phyloP scores from a whole-genome alignment of 1,140 invertebrate species.

The Elysia chlorotica region DNA sequence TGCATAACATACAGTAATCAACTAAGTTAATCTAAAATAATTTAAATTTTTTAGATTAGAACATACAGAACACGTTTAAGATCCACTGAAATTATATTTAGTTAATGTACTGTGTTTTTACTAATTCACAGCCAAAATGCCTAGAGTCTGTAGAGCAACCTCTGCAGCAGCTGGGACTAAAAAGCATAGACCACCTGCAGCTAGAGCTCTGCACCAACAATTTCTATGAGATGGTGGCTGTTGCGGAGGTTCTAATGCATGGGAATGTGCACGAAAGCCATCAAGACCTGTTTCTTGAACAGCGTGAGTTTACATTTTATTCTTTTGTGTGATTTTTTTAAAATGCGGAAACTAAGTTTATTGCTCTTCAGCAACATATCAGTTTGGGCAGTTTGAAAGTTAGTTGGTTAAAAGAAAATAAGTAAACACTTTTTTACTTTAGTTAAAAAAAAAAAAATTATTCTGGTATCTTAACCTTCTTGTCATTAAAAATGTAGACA shows the following conservation, averaged over 20 bases:
- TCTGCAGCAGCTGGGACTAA: slow-evolving; percentile 19
- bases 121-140: slow-evolving; percentile 43
- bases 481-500: too few relatives aligned
- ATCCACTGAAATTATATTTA: background rate
- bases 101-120: background rate
- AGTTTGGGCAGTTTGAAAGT: too few relatives aligned
- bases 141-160: slow-evolving; percentile 13
- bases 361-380: too few relatives aligned
- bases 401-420: too few relatives aligned
- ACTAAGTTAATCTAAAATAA: background rate
- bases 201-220: slow-evolving; percentile 53
- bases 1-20: background rate
- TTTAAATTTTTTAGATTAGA: background rate
- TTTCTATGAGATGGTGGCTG: slow-evolving; percentile 46
- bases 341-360: too few relatives aligned
- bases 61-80: background rate
- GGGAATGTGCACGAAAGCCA: slow-evolving; percentile 38
- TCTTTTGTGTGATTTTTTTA: too few relatives aligned
- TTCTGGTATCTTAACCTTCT: too few relatives aligned
- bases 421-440: too few relatives aligned
- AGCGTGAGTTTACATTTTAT: too few relatives aligned
- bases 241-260: slow-evolving; percentile 37
- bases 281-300: slow-evolving; percentile 54
- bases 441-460: too few relatives aligned
- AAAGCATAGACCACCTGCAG: slow-evolving; percentile 32